Evolutionary conservation across 2,797 vertebrate species (phyloP), one percentile per base, ranked within the genome.

Genomic region (Alosa sapidissima): DNA sequence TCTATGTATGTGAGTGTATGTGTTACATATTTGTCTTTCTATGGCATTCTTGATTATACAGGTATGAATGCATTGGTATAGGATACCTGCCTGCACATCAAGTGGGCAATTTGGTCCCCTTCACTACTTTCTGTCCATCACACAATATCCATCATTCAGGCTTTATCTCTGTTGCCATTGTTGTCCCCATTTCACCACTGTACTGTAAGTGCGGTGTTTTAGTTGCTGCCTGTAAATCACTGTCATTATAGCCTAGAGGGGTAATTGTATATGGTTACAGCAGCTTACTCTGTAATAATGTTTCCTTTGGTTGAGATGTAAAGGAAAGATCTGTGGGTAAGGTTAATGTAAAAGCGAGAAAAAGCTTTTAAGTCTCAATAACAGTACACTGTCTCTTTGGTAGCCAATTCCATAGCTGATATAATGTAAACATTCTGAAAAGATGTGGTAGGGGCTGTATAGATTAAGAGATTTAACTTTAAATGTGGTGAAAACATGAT

Each of bases 191-290:
- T 83, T 90, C 91, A 86, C 88, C 86, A 84, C 87, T 88, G 83
- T 89, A 88, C 89, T 88, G 75, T 84, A 85, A 89, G 84, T 87
- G 85, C 81, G 84, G 86, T 87, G 86, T 91, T 93, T 93, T 91
- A 92, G 88, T 87, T 89, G 88, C 88, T 89, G 91, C 87, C 89
- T 91, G 92, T 92, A 91, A 94, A 90, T 94, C 91, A 90, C 89
- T 89, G 88, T 94, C 91, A 95, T 95, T 94, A 93, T 84, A 91
- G 94, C 93, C 92, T 90, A 75, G 90, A 93, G 83, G 85, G 87
- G 90, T 95, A 94, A 95, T 94, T 84, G 84, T 92, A 92, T 93
- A 94, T 89, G 93, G 93, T 94, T 94, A 93, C 89, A 88, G 86
- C 72, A 81, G 86, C 87, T 88, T 85, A 85, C 91, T 94, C 94